Evolutionary conservation across 53 echinoderm and acorn worm species (phyloP).

Genomic region (Stichopus horrens): DNA sequence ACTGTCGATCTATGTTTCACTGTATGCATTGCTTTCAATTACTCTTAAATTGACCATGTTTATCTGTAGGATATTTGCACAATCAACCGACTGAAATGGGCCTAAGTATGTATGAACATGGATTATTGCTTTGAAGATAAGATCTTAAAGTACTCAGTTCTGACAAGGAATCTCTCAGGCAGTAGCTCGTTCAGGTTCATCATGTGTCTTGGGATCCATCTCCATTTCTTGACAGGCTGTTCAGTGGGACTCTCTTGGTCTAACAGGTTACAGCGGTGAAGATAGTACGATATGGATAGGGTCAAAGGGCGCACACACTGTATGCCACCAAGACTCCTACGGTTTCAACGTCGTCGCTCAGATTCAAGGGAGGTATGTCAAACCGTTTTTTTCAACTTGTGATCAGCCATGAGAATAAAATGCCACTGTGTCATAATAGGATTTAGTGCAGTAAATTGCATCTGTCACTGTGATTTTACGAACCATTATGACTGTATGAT

Average conservation of each 20-base stretch:
- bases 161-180: no score
- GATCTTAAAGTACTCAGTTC: not conserved
- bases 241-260: conserved; percentile 77
- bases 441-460: no score
- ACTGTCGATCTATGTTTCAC: no score
- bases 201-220: no score
- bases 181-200: no score
- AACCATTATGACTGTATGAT: no score
- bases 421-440: no score
- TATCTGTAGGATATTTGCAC: not conserved
- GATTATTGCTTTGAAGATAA: not conserved
- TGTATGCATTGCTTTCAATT: no score
- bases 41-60: no score
- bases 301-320: conserved; percentile 80
- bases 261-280: conserved; percentile 60
- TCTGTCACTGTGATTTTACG: no score
- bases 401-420: no score
- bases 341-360: conserved; percentile 95
- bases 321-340: conserved; percentile 93
- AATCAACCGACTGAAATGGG: not conserved
- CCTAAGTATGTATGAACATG: no score
- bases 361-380: conserved; percentile 75
- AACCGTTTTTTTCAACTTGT: not conserved
- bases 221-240: conserved; percentile 65
- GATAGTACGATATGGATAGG: conserved; percentile 96